These are phyloP conservation scores for Apis cerana DNA, from an alignment of 1,140 invertebrate genomes.

Conservation along the genomic window DNA sequence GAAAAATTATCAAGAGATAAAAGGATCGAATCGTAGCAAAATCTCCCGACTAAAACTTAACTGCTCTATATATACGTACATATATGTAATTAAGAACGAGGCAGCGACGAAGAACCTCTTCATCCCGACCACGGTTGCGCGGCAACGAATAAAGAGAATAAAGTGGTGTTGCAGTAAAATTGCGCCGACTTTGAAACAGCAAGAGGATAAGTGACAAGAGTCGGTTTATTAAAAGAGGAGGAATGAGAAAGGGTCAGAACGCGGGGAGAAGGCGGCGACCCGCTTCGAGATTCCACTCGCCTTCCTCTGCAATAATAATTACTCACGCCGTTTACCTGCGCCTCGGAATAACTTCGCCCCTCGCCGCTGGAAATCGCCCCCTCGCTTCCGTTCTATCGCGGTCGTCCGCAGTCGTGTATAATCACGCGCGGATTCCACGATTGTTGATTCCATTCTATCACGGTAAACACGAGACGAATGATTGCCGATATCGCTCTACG, in stretches of 20 bases:
- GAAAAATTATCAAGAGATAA: no score
- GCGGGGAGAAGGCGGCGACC: neutral
- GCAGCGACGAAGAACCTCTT: neutral
- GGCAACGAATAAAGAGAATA: neutral
- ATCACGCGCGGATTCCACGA: slow-evolving; percentile 40
- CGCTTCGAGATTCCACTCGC: slow-evolving; percentile 48
- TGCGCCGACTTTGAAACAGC: neutral
- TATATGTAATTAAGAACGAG: neutral
- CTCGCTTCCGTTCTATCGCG: slow-evolving; percentile 13
- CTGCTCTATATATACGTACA: neutral
- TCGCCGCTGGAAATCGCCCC: slow-evolving; percentile 37
- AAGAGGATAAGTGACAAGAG: neutral
- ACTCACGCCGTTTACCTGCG: slow-evolving; percentile 46
- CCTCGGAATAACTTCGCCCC: slow-evolving; percentile 14
- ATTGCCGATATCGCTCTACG: neutral
- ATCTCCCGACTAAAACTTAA: no score
- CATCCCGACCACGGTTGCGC: no score
- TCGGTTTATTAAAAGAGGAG: slow-evolving; percentile 20
- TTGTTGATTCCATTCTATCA: slow-evolving; percentile 24
- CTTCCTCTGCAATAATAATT: slow-evolving; percentile 53
- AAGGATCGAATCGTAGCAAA: no score
- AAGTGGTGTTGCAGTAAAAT: slow-evolving; percentile 16
- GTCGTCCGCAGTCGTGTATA: slow-evolving; percentile 28
- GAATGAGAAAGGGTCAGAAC: slow-evolving; percentile 18
- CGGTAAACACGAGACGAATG: neutral